Evolutionary conservation across 2,113 vertebrate genomes (phyloP).

Genomic region (Numida meleagris): DNA sequence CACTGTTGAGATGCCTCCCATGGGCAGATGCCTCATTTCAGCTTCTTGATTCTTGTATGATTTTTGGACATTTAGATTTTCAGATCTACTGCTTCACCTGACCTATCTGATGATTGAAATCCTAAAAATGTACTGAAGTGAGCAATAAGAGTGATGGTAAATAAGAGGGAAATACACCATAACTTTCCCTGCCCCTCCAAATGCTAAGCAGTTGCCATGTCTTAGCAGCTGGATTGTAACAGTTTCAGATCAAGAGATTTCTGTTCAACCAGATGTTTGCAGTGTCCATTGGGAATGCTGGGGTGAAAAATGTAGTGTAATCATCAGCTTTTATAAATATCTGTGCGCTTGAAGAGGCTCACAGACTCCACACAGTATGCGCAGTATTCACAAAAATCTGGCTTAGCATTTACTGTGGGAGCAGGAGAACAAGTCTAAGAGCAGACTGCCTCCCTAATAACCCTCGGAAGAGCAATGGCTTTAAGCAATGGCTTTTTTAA

Average conservation of each 20-base stretch:
- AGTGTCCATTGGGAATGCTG: background rate
- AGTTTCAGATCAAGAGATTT: background rate
- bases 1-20: background rate
- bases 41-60: background rate
- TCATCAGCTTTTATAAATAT: background rate
- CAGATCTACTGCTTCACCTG: background rate
- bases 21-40: background rate
- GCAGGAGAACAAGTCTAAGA: background rate
- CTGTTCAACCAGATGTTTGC: conserved; percentile 5
- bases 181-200: accelerated
- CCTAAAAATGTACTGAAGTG: background rate
- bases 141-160: background rate
- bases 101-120: background rate
- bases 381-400: background rate
- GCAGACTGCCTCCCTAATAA: background rate
- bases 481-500: too few relatives aligned
- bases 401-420: background rate
- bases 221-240: background rate
- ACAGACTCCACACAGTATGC: background rate
- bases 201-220: background rate
- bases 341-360: background rate
- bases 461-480: background rate
- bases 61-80: background rate
- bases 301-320: conserved; percentile 4
- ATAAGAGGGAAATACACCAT: background rate